Evolutionary conservation across 2,888 invertebrate genomes (phyloP).

Genomic region (Heteropelma amictum): DNA sequence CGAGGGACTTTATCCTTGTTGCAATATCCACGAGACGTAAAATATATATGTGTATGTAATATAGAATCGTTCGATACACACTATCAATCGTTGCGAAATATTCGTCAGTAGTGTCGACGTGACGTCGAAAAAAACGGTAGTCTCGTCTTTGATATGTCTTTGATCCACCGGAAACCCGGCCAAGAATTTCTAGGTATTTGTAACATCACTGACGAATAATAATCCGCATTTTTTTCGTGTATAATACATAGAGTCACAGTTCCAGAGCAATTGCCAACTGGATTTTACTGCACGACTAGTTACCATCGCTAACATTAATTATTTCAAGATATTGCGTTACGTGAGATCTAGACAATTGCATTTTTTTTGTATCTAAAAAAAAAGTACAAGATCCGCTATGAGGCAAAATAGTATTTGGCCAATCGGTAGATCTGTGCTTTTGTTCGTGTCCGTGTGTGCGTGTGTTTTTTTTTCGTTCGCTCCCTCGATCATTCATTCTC

Average conservation of each 20-base stretch:
- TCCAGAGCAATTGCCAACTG: conserved; percentile 25
- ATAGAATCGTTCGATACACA: conserved; percentile 15
- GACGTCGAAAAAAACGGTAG: conserved; percentile 23
- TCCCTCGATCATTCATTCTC: neutral
- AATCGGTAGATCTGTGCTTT: conserved; percentile 20
- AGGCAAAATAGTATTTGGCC: conserved; percentile 27
- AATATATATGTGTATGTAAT: conserved; percentile 13
- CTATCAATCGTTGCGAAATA: neutral
- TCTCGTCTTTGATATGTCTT: conserved; percentile 37
- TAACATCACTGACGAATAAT: conserved; percentile 23
- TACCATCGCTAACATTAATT: conserved; percentile 35
- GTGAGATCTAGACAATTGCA: conserved; percentile 24
- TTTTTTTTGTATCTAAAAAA: conserved; percentile 6
- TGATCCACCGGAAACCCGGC: conserved; percentile 4
- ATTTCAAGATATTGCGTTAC: conserved; percentile 48
- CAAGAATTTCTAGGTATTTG: neutral
- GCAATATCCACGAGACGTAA: conserved; percentile 4
- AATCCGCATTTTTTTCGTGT: neutral
- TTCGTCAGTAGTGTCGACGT: conserved; percentile 22
- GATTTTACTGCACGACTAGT: conserved; percentile 32
- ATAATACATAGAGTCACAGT: neutral
- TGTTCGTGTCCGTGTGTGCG: conserved; percentile 16
- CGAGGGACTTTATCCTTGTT: neutral
- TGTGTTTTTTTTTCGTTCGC: neutral
- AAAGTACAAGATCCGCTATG: neutral